phyloP scores from a whole-genome alignment of 2,113 vertebrate species.

The Calidris pugnax region DNA sequence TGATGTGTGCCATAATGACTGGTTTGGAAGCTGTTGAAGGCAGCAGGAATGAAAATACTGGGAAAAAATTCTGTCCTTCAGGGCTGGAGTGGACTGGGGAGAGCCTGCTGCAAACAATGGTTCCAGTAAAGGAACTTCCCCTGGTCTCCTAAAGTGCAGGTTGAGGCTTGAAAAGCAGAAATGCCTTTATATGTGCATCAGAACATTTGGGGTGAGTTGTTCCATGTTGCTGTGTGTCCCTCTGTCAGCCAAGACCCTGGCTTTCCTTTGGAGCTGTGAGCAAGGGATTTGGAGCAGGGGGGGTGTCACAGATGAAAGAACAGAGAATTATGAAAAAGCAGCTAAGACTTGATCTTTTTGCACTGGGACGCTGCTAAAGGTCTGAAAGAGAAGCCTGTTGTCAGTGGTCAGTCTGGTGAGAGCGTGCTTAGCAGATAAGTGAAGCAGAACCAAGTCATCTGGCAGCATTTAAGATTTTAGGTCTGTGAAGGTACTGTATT shows the following conservation, averaged over 20 bases:
- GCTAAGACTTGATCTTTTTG: not conserved
- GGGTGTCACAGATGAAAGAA: not conserved
- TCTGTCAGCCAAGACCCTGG: not conserved
- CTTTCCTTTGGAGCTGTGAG: not conserved
- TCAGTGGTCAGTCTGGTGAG: not conserved
- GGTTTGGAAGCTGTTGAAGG: conserved; percentile 35
- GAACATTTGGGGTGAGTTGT: not conserved
- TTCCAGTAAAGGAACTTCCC: not conserved
- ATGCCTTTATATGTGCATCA: not conserved
- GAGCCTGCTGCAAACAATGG: not conserved
- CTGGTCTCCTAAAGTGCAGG: not conserved
- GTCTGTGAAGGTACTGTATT: not conserved
- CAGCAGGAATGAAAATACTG: not conserved
- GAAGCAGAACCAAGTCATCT: not conserved
- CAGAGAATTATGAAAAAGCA: not conserved
- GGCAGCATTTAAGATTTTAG: not conserved
- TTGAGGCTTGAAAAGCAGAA: not conserved
- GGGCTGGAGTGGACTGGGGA: not conserved
- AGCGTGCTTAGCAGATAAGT: not conserved
- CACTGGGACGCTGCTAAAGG: not conserved
- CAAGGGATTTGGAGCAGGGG: not conserved
- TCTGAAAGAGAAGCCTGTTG: not conserved
- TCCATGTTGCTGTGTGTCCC: not conserved
- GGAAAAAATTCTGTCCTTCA: not conserved
- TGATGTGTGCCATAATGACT: conserved; percentile 6